phyloP scores from a whole-genome alignment of 1,140 invertebrate species.

The Ctenoplectra terminalis region DNA sequence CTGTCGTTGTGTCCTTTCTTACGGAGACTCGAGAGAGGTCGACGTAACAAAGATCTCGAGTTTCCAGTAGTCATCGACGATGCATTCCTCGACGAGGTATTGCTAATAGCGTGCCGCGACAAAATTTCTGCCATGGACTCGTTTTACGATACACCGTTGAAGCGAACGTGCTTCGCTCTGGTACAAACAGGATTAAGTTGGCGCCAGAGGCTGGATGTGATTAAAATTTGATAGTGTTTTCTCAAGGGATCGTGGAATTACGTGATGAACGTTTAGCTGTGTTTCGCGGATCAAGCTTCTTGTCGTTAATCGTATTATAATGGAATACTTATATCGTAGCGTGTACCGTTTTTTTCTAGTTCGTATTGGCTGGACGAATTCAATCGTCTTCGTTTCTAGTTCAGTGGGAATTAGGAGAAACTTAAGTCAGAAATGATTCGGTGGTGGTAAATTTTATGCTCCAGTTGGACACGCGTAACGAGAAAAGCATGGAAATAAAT shows the following conservation, averaged over 20 bases:
- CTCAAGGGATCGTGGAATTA: not conserved
- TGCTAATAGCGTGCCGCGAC: not conserved
- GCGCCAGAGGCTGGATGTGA: not conserved
- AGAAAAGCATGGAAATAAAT: not conserved
- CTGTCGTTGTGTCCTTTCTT: not conserved
- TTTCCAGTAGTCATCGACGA: constrained; percentile 3
- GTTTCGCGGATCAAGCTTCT: constrained; percentile 3
- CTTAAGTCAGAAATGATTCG: not conserved
- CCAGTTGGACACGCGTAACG: too few relatives aligned
- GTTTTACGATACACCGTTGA: not conserved
- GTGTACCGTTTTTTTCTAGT: not conserved
- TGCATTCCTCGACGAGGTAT: not conserved
- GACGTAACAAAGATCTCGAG: constrained; percentile 5
- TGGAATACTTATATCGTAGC: constrained; percentile 4
- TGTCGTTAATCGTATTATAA: constrained; percentile 31
- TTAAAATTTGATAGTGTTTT: constrained; percentile 18
- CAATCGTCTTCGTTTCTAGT: not conserved
- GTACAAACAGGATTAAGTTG: not conserved
- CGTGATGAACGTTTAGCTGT: not conserved
- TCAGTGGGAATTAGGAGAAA: not conserved
- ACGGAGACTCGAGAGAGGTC: too few relatives aligned
- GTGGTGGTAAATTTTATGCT: not conserved
- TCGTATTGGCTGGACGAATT: not conserved
- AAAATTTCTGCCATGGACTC: not conserved
- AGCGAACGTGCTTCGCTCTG: not conserved